These are phyloP conservation scores for Nannoperca australis DNA, from an alignment of 2,797 vertebrate species.

Conservation along the genomic window DNA sequence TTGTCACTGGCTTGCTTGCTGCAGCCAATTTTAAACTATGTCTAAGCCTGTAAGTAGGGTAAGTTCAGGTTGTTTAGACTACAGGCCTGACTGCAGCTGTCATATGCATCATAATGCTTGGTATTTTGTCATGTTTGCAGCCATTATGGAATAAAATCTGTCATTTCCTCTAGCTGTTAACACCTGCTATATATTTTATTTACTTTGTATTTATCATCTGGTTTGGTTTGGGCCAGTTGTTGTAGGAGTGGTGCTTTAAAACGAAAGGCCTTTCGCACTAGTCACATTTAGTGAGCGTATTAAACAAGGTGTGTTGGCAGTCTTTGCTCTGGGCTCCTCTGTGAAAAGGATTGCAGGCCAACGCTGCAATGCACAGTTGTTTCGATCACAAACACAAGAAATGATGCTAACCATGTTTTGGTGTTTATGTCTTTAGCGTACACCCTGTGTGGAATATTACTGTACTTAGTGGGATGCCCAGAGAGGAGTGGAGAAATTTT, in stretches of 20 bases:
- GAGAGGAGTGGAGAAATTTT: conserved; percentile 16
- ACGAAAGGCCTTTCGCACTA: background rate
- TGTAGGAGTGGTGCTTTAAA: conserved; percentile 10
- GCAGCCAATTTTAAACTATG: conserved; percentile 45
- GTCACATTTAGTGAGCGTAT: conserved; percentile 12
- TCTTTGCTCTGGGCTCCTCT: conserved; percentile 14
- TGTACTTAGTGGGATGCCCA: background rate
- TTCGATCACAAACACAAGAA: conserved; percentile 11
- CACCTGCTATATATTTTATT: background rate
- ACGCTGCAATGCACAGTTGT: conserved; percentile 18
- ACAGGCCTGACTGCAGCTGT: conserved; percentile 12
- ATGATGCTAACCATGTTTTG: conserved; percentile 2
- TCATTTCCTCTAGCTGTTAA: conserved; percentile 16
- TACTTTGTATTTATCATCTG: background rate
- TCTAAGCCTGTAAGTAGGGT: conserved; percentile 11
- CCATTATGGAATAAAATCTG: conserved; percentile 12
- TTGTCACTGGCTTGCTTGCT: conserved; percentile 29
- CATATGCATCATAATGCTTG: background rate
- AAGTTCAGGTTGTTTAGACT: conserved; percentile 6
- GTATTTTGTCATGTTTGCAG: conserved; percentile 24
- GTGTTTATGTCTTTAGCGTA: conserved; percentile 7
- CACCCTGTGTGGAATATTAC: background rate
- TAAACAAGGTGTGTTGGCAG: conserved; percentile 5
- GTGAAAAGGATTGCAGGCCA: conserved; percentile 9
- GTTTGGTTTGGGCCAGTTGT: conserved; percentile 8